Conservation (phyloP, 2,888 invertebrate genomes). For the Scaptomyza tumidula region DNA sequence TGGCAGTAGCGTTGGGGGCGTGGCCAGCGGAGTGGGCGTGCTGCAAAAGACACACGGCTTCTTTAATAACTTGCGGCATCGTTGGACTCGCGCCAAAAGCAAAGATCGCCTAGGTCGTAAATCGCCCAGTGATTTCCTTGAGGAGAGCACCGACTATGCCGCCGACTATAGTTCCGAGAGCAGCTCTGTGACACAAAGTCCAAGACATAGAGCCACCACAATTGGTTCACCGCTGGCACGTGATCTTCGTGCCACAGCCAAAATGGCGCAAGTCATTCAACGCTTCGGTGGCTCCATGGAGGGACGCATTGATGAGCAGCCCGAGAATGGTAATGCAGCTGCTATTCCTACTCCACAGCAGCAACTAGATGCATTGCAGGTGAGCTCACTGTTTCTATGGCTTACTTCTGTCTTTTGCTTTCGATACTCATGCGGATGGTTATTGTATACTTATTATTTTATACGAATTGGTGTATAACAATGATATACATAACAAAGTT, state of each 20-base stretch:
- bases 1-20: slow-evolving; percentile 29
- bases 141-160: slow-evolving; percentile 89
- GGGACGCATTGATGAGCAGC: slow-evolving; percentile 82
- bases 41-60: slow-evolving; percentile 93
- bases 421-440: not conserved
- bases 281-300: slow-evolving; percentile 83
- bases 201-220: slow-evolving; percentile 88
- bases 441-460: no score
- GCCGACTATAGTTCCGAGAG: slow-evolving; percentile 93
- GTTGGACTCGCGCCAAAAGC: slow-evolving; percentile 91
- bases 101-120: slow-evolving; percentile 88
- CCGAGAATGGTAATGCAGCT: slow-evolving; percentile 67
- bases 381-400: slow-evolving; percentile 36
- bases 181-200: slow-evolving; percentile 90
- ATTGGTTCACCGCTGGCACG: slow-evolving; percentile 85
- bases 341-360: slow-evolving; percentile 12
- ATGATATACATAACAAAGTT: no score
- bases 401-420: not conserved
- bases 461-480: no score
- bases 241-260: slow-evolving; percentile 81
- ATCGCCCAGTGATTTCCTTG: slow-evolving; percentile 86
- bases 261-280: slow-evolving; percentile 81
- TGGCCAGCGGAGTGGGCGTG: slow-evolving; percentile 86
- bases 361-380: slow-evolving; percentile 81
- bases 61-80: slow-evolving; percentile 92